Evolutionary conservation across 37 sponge, comb jelly and placozoan species (phyloP), one percentile per base, ranked within the genome.

Genomic region (Halichondria panicea): DNA sequence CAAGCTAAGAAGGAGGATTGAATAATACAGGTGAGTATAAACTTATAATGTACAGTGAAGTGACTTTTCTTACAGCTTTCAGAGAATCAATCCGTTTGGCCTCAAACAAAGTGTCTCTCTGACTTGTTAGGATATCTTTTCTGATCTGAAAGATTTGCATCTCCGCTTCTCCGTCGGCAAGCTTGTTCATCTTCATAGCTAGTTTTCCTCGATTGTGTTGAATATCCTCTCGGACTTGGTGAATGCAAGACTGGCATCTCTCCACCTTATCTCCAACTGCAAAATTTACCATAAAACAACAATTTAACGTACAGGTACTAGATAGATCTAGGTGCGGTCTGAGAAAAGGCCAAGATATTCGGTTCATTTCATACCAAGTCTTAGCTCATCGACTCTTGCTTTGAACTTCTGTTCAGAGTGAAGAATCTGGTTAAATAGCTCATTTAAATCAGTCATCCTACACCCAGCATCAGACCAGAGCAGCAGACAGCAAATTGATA

Each of bases 381-480:
- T 87, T 18, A 84, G 68, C 21, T 71, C 46, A 55, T 46, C 69
- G 7, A 63, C 63, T 72, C 80, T 79, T 56, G 55, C 76, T 1
- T 64, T 87, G 66, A 76, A 87, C 64, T 39, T 66, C 45, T 68
- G 61, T 30, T 92, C 93, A 28, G 85, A 79, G 62, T 81, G 85
- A 28, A 87, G 36, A 43, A 92, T 87, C 55, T 92, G 74, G 70
- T 92, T 85, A 78, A 92, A 92, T 40, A 92, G 54, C 24, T 87
- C 72, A 57, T 84, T 87, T 24, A 92, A 55, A 32, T 71, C 77
- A 30, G 63, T 72, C 88, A 87, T 87, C 28, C 15, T 78, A 28
- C 55, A 33, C 15, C 34, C n/a, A 31, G 24, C n/a, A n/a, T n/a
- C n/a, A n/a, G n/a, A n/a, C n/a, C n/a, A n/a, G n/a, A n/a, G n/a